Conservation (phyloP, 2,797 vertebrate species). For the Gymnothorax javanicus region DNA sequence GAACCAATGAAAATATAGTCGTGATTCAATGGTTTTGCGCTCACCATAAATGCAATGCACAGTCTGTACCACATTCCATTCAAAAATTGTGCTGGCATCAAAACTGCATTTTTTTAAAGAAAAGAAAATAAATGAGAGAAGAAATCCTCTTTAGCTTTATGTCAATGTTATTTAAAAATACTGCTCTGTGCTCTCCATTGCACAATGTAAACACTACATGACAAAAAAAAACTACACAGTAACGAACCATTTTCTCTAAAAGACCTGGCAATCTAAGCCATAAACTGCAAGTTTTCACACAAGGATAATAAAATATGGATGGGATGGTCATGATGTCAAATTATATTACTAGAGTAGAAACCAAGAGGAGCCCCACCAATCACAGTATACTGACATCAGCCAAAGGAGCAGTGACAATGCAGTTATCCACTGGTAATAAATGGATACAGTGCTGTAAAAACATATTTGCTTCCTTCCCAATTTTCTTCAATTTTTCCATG, state of each 20-base stretch:
- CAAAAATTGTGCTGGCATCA: neutral
- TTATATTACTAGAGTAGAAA: neutral
- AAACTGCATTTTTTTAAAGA: neutral
- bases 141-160: constrained; percentile 5
- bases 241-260: neutral
- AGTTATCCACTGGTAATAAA: no score
- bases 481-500: no score
- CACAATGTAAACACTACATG: neutral
- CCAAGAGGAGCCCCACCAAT: neutral
- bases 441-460: neutral
- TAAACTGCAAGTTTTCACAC: neutral
- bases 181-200: neutral
- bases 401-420: neutral
- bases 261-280: neutral
- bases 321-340: neutral
- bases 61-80: constrained; percentile 10
- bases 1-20: constrained; percentile 31
- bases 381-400: neutral
- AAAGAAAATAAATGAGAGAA: neutral
- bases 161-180: neutral
- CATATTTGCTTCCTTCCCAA: no score
- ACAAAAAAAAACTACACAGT: neutral
- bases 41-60: constrained; percentile 21
- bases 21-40: constrained; percentile 41
- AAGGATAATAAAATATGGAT: neutral